These are phyloP conservation scores for Ceratoteleas bidentatus DNA, from an alignment of 1,140 invertebrate species.

Conservation along the genomic window DNA sequence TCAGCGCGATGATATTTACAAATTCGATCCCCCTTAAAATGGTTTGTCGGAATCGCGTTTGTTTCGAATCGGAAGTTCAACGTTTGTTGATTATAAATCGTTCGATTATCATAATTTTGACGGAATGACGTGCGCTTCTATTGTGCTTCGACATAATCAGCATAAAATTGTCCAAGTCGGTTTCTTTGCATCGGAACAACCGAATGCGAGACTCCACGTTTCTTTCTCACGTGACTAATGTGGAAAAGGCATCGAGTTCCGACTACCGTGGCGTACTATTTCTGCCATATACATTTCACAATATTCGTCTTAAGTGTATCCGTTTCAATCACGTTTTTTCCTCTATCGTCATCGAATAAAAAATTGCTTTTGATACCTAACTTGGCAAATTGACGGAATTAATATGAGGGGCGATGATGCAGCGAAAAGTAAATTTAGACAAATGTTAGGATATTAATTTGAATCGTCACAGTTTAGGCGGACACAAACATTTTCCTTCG, in stretches of 20 bases:
- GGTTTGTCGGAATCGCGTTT: conserved; percentile 4
- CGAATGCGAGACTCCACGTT: conserved; percentile 32
- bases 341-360: conserved; percentile 7
- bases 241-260: conserved; percentile 5
- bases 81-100: conserved; percentile 4
- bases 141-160: conserved; percentile 31
- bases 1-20: conserved; percentile 12
- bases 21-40: conserved; percentile 8
- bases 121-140: conserved; percentile 14
- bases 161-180: conserved; percentile 29
- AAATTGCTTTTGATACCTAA: conserved; percentile 29
- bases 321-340: conserved; percentile 33
- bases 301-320: conserved; percentile 33
- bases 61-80: conserved; percentile 17
- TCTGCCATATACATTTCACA: conserved; percentile 21
- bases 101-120: conserved; percentile 2
- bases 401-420: conserved; percentile 7
- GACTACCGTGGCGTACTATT: conserved; percentile 6
- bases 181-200: conserved; percentile 20
- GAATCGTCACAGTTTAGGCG: background rate
- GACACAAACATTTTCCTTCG: background rate
- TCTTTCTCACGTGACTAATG: conserved; percentile 38
- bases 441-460: conserved; percentile 1
- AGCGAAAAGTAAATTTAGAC: conserved; percentile 11
- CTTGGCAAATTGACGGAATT: conserved; percentile 37